Base-by-base conservation (phyloP, 1,140 invertebrate species). In the Cherax quadricarinatus region DNA sequence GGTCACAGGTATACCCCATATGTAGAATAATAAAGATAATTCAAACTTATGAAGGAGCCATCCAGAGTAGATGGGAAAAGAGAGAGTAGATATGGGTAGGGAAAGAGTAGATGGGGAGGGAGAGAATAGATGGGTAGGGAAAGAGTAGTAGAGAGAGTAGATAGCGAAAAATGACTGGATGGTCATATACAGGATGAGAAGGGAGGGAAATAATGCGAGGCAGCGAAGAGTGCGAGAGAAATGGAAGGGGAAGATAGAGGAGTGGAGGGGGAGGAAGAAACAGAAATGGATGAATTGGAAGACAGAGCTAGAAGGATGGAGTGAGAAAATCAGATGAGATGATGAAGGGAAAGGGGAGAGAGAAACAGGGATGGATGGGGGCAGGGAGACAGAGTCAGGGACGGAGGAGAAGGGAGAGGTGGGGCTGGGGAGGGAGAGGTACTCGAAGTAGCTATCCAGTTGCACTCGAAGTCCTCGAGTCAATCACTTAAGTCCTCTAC, bases 401-500 rank as follows among this genome's bases (percentile, higher is more conserved):
- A 57, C 12, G 49, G 16, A 12, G 12, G 53, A 60, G 24, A 57
- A n/a, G 24, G 53, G n/a, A 49, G 18, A 57, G 49, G 1, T 7
- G 78, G 78, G 78, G 78, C 24, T 57, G 78, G 51, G 79, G 41
- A 81, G 30, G 79, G 79, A 51, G 78, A 21, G 10, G 41, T 82
- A 78, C 81, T 85, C 30, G 73, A 12, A 73, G 82, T 73, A 57
- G 84, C 89, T 91, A 91, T 91, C 84, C 89, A 73, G 84, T 86
- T 86, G 89, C 89, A 91, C 89, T 91, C 78, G 66, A 91, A 81
- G 30, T 53, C 51, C 89, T 91, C 66, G 49, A 91, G 89, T 91
- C 89, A 86, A 91, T 91, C 89, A 91, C 89, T 91, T 86, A 62
- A n/a, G 48, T 60, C 84, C 89, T 91, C 84, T 24, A 86, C 70